Evolutionary conservation across 2,888 invertebrate genomes (phyloP), one percentile per base, ranked within the genome.

Genomic region (Troides oblongomaculatus): DNA sequence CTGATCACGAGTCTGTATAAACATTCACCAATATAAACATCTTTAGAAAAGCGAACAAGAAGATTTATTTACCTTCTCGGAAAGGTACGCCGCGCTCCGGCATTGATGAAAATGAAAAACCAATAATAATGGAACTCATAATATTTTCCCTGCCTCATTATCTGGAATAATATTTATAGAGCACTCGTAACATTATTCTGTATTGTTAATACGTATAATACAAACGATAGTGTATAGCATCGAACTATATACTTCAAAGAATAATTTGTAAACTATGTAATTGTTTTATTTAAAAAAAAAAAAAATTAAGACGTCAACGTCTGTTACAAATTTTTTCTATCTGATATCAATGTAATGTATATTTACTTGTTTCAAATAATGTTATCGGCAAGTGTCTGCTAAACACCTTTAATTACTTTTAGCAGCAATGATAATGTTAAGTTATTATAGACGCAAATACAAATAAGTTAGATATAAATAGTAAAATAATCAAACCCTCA

Each of bases 61-160:
- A 6, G 53, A n/a, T 53, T 53, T 53, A 53, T 53, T 53, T 53
- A 7, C 53, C n/a, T 53, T 53, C 53, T 53, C 6, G 53, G 53
- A 67, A 67, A 67, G 53, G 53, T 39, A 62, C n/a, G 62, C 66
- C 53, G 25, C 21, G 25, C 65, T 65, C 14, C 25, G 59, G 46
- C 50, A 59, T 66, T 66, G 46, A 36, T 60, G 50, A 60, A 46
- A 66, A 66, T 66, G 66, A 66, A 59, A 50, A 66, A 36, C 66
- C 46, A 46, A 30, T 60, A 50, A 66, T n/a, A 50, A 66, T n/a
- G 59, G 21, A 50, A 46, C 43, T 23, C 30, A 59, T 59, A 65
- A 59, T 14, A 21, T 65, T 60, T 43, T 43, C 21, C 43, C 43
- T 57, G 12, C n/a, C 46, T 23, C 25, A n/a, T 63, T 53, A 50